Percentiles rank a stretch among this genome's conserved stretches.
Conservation (phyloP, 2,113 vertebrate genomes). For the Rhinolophus ferrumequinum region DNA sequence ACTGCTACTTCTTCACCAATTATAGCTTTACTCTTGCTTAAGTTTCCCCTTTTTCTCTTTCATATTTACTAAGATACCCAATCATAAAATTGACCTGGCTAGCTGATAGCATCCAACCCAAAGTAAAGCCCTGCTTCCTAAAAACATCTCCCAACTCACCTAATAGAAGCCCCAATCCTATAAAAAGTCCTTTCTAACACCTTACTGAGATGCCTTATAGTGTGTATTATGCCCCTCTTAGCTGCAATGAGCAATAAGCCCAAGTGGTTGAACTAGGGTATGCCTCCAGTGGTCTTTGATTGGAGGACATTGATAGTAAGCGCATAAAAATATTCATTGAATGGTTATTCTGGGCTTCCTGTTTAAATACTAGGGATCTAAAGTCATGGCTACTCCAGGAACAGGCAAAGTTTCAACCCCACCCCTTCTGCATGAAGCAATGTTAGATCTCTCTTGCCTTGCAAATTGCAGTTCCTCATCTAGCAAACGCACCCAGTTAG, state of each 20-base stretch:
- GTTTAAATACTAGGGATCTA: background rate
- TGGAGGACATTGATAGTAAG: background rate
- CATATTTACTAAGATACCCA: background rate
- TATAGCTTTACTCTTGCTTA: background rate
- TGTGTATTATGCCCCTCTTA: background rate
- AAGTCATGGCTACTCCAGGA: background rate
- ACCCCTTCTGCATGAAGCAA: background rate
- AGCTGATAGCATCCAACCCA: background rate
- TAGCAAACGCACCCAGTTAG: background rate
- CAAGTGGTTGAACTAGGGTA: background rate
- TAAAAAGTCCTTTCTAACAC: background rate
- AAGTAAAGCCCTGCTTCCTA: background rate
- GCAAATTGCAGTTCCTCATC: background rate
- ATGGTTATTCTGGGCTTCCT: background rate
- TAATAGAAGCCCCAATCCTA: background rate
- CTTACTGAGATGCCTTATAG: background rate
- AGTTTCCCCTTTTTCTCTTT: background rate
- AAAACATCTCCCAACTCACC: background rate
- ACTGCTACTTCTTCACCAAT: background rate
- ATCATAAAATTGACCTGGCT: background rate
- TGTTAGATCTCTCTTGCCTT: background rate
- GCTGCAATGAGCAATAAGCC: background rate
- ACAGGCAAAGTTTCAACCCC: background rate
- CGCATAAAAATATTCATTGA: background rate
- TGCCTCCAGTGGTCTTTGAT: background rate